Percentiles rank a stretch among this genome's conserved stretches.
These are phyloP conservation scores for Ochlodes sylvanus DNA, from an alignment of 2,888 invertebrate genomes.

Conservation along the genomic window DNA sequence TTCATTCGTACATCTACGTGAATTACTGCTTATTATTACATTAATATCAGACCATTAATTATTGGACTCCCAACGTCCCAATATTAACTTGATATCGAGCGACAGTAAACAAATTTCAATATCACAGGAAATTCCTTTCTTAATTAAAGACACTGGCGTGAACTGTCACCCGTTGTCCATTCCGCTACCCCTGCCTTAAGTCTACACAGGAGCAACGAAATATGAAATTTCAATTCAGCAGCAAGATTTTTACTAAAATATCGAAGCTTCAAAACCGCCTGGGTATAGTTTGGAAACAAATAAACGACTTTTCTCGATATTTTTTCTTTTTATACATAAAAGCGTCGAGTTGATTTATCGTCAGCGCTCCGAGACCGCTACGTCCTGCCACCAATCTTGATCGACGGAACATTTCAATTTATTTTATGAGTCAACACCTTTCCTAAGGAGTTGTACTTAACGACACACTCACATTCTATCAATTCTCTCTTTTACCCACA, in stretches of 20 bases:
- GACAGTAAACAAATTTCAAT: constrained; percentile 24
- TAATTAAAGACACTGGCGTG: constrained; percentile 56
- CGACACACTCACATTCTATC: constrained; percentile 40
- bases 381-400: constrained; percentile 74
- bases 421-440: constrained; percentile 79
- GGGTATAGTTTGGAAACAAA: constrained; percentile 82
- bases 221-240: constrained; percentile 74
- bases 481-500: constrained; percentile 20
- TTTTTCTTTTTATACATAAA: constrained; percentile 74
- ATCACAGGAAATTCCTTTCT: constrained; percentile 42
- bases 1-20: no score
- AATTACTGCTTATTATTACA: no score
- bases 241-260: constrained; percentile 72
- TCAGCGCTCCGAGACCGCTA: constrained; percentile 63
- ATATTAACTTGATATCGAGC: constrained; percentile 24
- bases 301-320: constrained; percentile 73
- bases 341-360: constrained; percentile 81
- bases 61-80: neutral
- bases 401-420: constrained; percentile 80
- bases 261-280: constrained; percentile 64
- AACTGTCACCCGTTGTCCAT: constrained; percentile 58
- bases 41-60: no score
- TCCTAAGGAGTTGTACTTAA: constrained; percentile 48
- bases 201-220: constrained; percentile 58
- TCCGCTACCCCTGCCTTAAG: constrained; percentile 50